Evolutionary conservation across 2,888 invertebrate genomes (phyloP).

Genomic region (Drosophila neonasuta): DNA sequence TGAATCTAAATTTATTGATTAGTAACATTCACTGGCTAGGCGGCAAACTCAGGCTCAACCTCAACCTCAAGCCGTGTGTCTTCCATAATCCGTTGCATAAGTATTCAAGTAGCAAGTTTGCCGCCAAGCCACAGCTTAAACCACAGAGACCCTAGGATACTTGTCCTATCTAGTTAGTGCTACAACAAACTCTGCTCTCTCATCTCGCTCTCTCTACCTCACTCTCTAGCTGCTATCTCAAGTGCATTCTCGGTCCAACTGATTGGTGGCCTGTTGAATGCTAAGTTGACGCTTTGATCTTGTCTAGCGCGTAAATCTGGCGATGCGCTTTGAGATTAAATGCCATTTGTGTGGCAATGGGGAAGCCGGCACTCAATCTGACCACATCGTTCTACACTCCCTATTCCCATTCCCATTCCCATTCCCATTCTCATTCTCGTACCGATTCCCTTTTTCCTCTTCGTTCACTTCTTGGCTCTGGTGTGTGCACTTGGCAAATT

Average conservation of each 20-base stretch:
- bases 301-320: slow-evolving; percentile 74
- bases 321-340: slow-evolving; percentile 74
- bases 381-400: slow-evolving; percentile 19
- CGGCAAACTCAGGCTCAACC: slow-evolving; percentile 9
- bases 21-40: slow-evolving; percentile 26
- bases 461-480: neutral
- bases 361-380: slow-evolving; percentile 50
- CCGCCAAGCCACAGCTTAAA: neutral
- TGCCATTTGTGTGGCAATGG: slow-evolving; percentile 65
- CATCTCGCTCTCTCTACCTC: too few species aligned
- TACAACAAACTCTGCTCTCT: slow-evolving; percentile 1
- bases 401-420: neutral
- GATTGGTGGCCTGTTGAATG: slow-evolving; percentile 73
- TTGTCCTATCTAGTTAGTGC: slow-evolving; percentile 9
- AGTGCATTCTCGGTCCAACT: slow-evolving; percentile 50
- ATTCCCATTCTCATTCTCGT: neutral
- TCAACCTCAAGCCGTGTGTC: slow-evolving; percentile 13
- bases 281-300: slow-evolving; percentile 74
- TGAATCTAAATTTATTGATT: slow-evolving; percentile 54
- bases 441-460: neutral
- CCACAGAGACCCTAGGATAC: slow-evolving; percentile 3
- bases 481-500: slow-evolving; percentile 57
- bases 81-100: slow-evolving; percentile 39
- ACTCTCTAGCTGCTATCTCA: slow-evolving; percentile 27
- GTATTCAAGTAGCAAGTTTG: slow-evolving; percentile 44